Evolutionary conservation across 1,140 invertebrate genomes (phyloP).

Genomic region (Caerostris darwini): DNA sequence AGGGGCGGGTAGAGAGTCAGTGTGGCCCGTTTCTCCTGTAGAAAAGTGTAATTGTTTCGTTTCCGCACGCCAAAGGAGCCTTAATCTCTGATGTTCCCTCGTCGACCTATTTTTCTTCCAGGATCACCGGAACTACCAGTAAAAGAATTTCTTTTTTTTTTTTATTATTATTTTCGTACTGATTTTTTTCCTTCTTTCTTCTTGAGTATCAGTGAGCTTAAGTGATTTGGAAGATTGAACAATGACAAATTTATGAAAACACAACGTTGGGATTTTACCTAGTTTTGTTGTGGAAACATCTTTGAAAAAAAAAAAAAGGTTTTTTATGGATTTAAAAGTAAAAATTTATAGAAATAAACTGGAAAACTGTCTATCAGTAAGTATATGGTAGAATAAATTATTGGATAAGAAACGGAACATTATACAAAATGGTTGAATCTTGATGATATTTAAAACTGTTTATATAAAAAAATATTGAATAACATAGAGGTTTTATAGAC

Average conservation of each 20-base stretch:
- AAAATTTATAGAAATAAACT: too few relatives aligned
- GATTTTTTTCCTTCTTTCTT: neutral
- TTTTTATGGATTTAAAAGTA: too few relatives aligned
- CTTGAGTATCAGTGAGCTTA: neutral
- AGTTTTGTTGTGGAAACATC: neutral
- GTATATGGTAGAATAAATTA: too few relatives aligned
- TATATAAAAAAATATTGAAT: too few relatives aligned
- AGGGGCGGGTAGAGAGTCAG: neutral
- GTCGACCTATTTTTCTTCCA: neutral
- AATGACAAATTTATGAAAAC: neutral
- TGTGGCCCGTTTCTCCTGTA: neutral
- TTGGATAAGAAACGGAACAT: too few relatives aligned
- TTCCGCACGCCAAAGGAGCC: neutral
- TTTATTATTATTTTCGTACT: neutral
- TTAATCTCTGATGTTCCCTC: conserved; percentile 1
- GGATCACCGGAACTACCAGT: conserved; percentile 18
- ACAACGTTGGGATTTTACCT: neutral
- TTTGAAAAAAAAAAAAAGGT: too few relatives aligned
- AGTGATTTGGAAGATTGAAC: neutral
- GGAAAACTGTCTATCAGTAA: too few relatives aligned
- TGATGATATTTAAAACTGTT: too few relatives aligned
- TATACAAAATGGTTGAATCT: too few relatives aligned
- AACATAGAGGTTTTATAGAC: too few relatives aligned
- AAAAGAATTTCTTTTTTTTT: neutral
- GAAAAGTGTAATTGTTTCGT: conserved; percentile 23